Percentiles rank a stretch among this genome's conserved stretches.
These are phyloP conservation scores for Lepeophtheirus nordmannii DNA, from an alignment of 2,888 invertebrate genomes.

Conservation along the genomic window DNA sequence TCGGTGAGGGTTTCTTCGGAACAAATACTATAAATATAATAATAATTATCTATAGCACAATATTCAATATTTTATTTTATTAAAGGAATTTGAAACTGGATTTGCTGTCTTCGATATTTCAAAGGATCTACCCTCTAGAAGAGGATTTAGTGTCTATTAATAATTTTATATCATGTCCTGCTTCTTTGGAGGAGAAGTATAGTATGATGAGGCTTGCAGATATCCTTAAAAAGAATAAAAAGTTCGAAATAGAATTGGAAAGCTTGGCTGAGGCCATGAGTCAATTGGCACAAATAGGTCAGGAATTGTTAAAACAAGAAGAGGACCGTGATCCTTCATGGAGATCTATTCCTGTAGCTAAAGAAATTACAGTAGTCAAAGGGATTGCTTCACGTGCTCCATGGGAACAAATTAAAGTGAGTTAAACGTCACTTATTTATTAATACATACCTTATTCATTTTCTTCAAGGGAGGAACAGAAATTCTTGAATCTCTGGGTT, in stretches of 20 bases:
- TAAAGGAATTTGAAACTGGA: slow-evolving; percentile 12
- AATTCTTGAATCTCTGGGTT: slow-evolving; percentile 17
- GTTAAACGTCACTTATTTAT: not conserved
- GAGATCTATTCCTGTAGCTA: slow-evolving; percentile 21
- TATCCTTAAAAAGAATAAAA: slow-evolving; percentile 20
- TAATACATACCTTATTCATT: too few relatives aligned
- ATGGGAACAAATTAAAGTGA: slow-evolving; percentile 18
- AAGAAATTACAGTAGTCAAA: slow-evolving; percentile 15
- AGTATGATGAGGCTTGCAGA: slow-evolving; percentile 15
- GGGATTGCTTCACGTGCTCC: slow-evolving; percentile 19
- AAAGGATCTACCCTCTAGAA: slow-evolving; percentile 13
- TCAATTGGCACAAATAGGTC: slow-evolving; percentile 18
- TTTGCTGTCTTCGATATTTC: slow-evolving; percentile 19
- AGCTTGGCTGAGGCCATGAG: slow-evolving; percentile 20
- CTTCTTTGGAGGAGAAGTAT: slow-evolving; percentile 20
- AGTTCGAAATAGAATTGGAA: slow-evolving; percentile 8
- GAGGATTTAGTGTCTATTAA: not conserved
- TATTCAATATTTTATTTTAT: not conserved
- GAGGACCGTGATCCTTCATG: slow-evolving; percentile 18
- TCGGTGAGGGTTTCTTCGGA: not conserved
- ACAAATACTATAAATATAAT: not conserved
- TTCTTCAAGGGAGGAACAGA: slow-evolving; percentile 18
- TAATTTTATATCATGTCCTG: slow-evolving; percentile 16
- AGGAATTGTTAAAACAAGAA: slow-evolving; percentile 10
- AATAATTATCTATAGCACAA: not conserved